Evolutionary conservation across 2,113 vertebrate genomes (phyloP).

Genomic region (Callionymus lyra): DNA sequence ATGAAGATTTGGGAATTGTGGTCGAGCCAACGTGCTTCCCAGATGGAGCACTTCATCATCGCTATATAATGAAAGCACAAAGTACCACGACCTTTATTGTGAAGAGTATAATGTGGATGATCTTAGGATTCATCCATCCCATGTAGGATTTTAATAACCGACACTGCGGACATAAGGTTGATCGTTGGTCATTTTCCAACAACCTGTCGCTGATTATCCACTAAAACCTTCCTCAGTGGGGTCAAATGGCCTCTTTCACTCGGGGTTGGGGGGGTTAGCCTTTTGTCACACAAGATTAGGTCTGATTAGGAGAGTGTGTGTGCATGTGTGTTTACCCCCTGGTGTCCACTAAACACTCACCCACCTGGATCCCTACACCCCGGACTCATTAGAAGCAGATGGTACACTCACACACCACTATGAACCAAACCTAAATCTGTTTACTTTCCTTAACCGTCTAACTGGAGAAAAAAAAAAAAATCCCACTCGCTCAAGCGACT

Average conservation of each 20-base stretch:
- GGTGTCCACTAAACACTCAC: conserved; percentile 49
- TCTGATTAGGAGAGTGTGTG: conserved; percentile 17
- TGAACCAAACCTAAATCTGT: conserved; percentile 36
- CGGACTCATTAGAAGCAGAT: conserved; percentile 55
- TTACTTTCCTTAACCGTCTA: conserved; percentile 31
- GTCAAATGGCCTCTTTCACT: conserved; percentile 8
- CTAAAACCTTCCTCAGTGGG: background rate
- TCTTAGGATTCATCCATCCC: too few relatives aligned
- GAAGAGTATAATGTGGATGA: too few relatives aligned
- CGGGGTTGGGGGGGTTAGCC: conserved; percentile 2
- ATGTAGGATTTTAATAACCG: too few relatives aligned
- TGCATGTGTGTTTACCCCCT: conserved; percentile 25
- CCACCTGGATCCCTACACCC: conserved; percentile 45
- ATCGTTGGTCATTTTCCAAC: background rate
- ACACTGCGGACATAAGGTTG: background rate
- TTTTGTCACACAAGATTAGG: conserved; percentile 21
- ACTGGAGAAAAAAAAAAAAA: too few relatives aligned
- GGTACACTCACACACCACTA: conserved; percentile 17
- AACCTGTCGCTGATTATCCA: background rate
- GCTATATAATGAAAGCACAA: too few relatives aligned
- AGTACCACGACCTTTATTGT: background rate
- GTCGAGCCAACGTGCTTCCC: too few relatives aligned
- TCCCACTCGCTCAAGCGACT: too few relatives aligned
- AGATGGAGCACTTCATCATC: too few relatives aligned
- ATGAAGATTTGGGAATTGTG: too few relatives aligned